phyloP scores from a whole-genome alignment of 2,113 vertebrate genomes.

The Mugil cephalus region DNA sequence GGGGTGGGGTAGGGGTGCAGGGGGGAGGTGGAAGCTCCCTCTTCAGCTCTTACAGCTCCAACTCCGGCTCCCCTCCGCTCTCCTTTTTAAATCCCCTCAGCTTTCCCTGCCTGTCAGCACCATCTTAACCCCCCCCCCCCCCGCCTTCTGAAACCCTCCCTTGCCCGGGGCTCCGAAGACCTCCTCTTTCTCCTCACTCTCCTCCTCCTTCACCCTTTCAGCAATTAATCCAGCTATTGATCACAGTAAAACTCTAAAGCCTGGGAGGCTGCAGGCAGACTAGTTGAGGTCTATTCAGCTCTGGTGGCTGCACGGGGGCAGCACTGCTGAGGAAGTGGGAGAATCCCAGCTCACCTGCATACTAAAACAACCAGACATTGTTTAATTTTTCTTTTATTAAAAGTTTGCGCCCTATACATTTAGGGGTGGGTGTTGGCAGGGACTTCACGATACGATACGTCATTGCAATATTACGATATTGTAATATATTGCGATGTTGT shows the following conservation, averaged over 20 bases:
- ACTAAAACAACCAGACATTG: not conserved
- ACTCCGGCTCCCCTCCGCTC: constrained; percentile 66
- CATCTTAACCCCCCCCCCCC: constrained; percentile 81
- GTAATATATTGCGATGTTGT: too few species aligned
- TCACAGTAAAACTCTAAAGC: constrained; percentile 78
- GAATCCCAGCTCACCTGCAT: not conserved
- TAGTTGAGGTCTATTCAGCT: constrained; percentile 57
- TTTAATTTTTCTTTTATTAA: not conserved
- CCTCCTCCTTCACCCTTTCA: constrained; percentile 68
- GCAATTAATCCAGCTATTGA: constrained; percentile 87
- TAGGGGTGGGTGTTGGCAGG: too few species aligned
- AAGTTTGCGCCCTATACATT: too few species aligned
- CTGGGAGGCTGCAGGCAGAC: constrained; percentile 64
- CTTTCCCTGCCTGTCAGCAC: constrained; percentile 83
- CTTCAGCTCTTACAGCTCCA: constrained; percentile 60
- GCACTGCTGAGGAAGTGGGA: constrained; percentile 19
- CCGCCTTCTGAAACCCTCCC: constrained; percentile 74
- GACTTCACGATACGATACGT: too few species aligned
- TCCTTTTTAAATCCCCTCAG: constrained; percentile 84
- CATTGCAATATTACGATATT: too few species aligned
- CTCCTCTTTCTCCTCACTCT: constrained; percentile 49
- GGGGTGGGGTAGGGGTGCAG: constrained; percentile 72
- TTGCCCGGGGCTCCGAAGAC: constrained; percentile 76
- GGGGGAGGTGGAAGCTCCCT: constrained; percentile 59
- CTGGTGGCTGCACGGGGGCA: constrained; percentile 29